Base-by-base conservation (phyloP, 1,140 invertebrate genomes). In the Halyomorpha halys region DNA sequence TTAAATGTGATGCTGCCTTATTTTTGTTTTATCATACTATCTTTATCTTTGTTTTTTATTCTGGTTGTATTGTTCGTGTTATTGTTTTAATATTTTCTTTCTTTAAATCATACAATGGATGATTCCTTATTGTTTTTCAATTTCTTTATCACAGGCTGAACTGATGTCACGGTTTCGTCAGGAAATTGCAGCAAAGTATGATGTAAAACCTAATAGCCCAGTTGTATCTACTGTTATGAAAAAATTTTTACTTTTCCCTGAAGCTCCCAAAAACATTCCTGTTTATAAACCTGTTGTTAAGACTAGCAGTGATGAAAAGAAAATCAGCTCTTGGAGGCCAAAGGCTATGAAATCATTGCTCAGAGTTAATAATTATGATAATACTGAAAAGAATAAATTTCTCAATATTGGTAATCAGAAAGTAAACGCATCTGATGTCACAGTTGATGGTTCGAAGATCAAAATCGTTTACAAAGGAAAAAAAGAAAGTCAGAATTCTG, bases 101-200 rank as follows among this genome's bases (percentile, higher is more conserved):
- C 13, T 39, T 39, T 39, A 11, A 11, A 39, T 39, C 11, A 39
- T 6, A 13, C 34, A 6, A 30, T 39, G 27, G 3, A 39, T 39
- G 11, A 39, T 39, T 39, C 13, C 11, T 11, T 39, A 39, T n/a
- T 56, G 23, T 56, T 53, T 47, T 61, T 61, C 11, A n/a, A 44
- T n/a, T 61, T 44, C 18, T 39, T 44, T 25, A 30, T 59, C 44
- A 11, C 39, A 61, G 60, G 60, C 60, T 21, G 19, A 34, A 14
- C 39, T 61, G 15, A 23, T 61, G 60, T 8, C n/a, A 15, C 5
- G 44, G 44, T 61, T 23, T 47, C 6, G 44, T 3, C n/a, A 61
- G 5, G 60, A 61, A 47, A 61, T 61, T 25, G 44, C 60, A 15
- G 23, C 19, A 23, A 61, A 61, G 44, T 61, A 61, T 47, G 25